Conservation (phyloP, 2,888 invertebrate genomes). For the Dolomedes plantarius region DNA sequence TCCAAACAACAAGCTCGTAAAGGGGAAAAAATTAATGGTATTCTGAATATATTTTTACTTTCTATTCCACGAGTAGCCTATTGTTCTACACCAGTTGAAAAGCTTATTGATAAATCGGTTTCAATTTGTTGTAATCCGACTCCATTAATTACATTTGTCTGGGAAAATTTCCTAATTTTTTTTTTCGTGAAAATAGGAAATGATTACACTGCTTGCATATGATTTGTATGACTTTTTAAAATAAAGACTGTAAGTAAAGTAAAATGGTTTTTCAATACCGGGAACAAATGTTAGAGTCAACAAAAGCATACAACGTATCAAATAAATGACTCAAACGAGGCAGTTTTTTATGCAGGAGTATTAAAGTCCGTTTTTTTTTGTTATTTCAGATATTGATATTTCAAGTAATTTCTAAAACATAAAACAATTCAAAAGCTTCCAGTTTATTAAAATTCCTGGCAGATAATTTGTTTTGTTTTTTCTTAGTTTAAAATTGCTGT, state of each 20-base stretch:
- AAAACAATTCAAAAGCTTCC: too few relatives aligned
- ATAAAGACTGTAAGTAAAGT: not conserved
- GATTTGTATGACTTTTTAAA: slow-evolving; percentile 3
- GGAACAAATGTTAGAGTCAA: not conserved
- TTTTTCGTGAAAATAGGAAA: not conserved
- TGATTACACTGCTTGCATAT: not conserved
- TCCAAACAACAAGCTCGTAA: not conserved
- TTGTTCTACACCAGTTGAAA: slow-evolving; percentile 9
- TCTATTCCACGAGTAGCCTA: not conserved
- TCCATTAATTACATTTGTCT: slow-evolving; percentile 46
- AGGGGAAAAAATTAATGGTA: not conserved
- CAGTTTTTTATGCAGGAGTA: too few relatives aligned
- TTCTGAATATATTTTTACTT: slow-evolving; percentile 9
- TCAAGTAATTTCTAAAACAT: too few relatives aligned
- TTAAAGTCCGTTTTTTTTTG: too few relatives aligned
- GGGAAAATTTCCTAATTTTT: slow-evolving; percentile 11
- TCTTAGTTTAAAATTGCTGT: too few relatives aligned
- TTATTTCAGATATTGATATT: too few relatives aligned
- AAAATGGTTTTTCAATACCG: slow-evolving; percentile 13
- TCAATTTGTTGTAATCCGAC: slow-evolving; percentile 44
- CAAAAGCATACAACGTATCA: not conserved
- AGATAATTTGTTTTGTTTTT: too few relatives aligned
- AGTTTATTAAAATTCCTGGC: too few relatives aligned
- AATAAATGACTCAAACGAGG: not conserved
- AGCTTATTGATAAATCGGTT: slow-evolving; percentile 54